phyloP scores from a whole-genome alignment of 2,113 vertebrate species.

The Astur gentilis region DNA sequence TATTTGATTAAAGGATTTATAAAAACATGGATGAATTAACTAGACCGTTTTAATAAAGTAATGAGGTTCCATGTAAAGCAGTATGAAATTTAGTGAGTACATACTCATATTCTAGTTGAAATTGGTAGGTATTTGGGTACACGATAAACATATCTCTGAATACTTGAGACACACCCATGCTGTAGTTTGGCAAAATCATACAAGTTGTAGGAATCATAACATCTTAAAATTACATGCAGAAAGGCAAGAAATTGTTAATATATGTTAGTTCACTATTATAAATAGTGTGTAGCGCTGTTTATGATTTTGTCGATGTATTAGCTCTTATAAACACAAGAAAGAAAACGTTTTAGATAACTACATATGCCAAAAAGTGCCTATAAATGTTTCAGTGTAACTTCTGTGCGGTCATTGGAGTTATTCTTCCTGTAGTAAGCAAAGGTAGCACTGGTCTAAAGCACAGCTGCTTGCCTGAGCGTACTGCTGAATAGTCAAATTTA shows the following conservation, averaged over 20 bases:
- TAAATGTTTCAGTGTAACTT: background rate
- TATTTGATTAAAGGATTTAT: background rate
- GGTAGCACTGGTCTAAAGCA: background rate
- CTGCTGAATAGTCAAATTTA: background rate
- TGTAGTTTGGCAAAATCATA: background rate
- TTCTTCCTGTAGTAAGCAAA: background rate
- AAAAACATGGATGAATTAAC: background rate
- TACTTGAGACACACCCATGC: background rate
- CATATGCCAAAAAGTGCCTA: background rate
- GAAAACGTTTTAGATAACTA: background rate
- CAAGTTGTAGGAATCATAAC: background rate
- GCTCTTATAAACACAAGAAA: background rate
- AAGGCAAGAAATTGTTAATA: background rate
- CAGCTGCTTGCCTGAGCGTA: background rate
- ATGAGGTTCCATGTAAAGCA: background rate
- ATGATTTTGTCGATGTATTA: background rate
- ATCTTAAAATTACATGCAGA: background rate
- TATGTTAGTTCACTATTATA: background rate
- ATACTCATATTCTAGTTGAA: background rate
- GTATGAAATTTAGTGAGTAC: background rate
- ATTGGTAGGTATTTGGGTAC: background rate
- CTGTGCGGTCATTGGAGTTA: background rate
- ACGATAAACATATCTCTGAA: background rate
- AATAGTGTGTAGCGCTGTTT: background rate
- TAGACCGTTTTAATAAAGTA: background rate